Evolutionary conservation across 1,140 invertebrate species (phyloP).

Genomic region (Papilio xuthus): DNA sequence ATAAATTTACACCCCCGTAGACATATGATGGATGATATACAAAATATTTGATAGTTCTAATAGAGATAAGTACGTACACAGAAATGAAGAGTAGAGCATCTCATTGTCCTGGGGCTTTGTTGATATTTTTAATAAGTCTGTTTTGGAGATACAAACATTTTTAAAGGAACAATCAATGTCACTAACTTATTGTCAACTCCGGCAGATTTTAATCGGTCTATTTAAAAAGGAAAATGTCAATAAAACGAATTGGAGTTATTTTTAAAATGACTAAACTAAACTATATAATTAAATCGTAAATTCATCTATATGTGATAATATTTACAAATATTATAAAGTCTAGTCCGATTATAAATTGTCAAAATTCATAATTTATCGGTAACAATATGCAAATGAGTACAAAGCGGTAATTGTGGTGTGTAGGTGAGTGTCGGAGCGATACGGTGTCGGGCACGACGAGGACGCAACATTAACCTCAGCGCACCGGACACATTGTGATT

Average conservation of each 20-base stretch:
- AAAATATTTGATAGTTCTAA: neutral
- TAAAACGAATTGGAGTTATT: too few relatives aligned
- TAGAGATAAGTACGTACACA: neutral
- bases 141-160: too few relatives aligned
- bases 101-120: too few relatives aligned
- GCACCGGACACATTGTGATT: constrained; percentile 55
- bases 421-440: constrained; percentile 42
- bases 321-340: too few relatives aligned
- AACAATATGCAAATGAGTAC: constrained; percentile 39
- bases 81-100: neutral
- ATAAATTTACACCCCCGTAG: constrained; percentile 12
- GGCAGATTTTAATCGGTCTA: too few relatives aligned
- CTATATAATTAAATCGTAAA: too few relatives aligned
- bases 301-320: too few relatives aligned
- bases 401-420: constrained; percentile 17
- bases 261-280: too few relatives aligned
- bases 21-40: constrained; percentile 8
- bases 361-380: neutral
- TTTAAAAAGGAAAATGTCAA: too few relatives aligned
- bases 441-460: constrained; percentile 42
- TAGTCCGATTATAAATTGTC: neutral
- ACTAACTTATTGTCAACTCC: too few relatives aligned
- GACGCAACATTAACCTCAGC: constrained; percentile 64
- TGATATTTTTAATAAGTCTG: too few relatives aligned
- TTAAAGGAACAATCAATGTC: too few relatives aligned